Evolutionary conservation across 2,797 vertebrate species (phyloP).

Genomic region (Sandelia bainsii): DNA sequence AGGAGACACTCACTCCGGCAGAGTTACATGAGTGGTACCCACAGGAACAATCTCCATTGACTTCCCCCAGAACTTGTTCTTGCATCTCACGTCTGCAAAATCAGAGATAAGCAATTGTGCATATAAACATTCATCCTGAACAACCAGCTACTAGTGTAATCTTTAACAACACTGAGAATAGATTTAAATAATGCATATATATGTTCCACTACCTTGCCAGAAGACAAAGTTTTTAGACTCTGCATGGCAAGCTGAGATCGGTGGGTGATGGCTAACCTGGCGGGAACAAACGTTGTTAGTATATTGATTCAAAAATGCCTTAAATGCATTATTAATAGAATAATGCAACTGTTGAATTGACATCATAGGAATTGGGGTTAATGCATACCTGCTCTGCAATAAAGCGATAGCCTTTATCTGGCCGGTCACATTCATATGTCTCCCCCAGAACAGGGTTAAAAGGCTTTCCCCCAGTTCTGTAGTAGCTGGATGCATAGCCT

Average conservation of each 20-base stretch:
- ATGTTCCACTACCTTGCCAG: slow-evolving; percentile 92
- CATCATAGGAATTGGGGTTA: neutral
- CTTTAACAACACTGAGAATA: neutral
- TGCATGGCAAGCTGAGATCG: slow-evolving; percentile 95
- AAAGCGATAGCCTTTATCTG: slow-evolving; percentile 94
- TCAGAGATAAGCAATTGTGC: neutral
- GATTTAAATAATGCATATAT: neutral
- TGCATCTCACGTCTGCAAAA: slow-evolving; percentile 94
- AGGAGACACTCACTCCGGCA: slow-evolving; percentile 88
- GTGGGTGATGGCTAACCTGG: slow-evolving; percentile 98
- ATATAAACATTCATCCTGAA: slow-evolving; percentile 24
- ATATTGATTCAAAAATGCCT: neutral
- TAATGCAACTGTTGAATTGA: neutral
- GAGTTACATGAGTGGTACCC: slow-evolving; percentile 91
- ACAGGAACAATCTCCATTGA: slow-evolving; percentile 99
- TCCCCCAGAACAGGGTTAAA: slow-evolving; percentile 98
- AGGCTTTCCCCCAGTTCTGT: slow-evolving; percentile 95
- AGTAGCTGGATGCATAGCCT: slow-evolving; percentile 94
- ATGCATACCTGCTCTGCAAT: slow-evolving; percentile 86
- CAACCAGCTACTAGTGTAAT: neutral
- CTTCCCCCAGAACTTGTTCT: slow-evolving; percentile 99
- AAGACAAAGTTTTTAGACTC: slow-evolving; percentile 95
- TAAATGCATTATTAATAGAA: neutral
- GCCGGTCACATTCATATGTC: slow-evolving; percentile 93
- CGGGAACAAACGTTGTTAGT: slow-evolving; percentile 38